Evolutionary conservation across 2,113 vertebrate genomes (phyloP), one percentile per base, ranked within the genome.

Genomic region (Prochilodus magdalenae): DNA sequence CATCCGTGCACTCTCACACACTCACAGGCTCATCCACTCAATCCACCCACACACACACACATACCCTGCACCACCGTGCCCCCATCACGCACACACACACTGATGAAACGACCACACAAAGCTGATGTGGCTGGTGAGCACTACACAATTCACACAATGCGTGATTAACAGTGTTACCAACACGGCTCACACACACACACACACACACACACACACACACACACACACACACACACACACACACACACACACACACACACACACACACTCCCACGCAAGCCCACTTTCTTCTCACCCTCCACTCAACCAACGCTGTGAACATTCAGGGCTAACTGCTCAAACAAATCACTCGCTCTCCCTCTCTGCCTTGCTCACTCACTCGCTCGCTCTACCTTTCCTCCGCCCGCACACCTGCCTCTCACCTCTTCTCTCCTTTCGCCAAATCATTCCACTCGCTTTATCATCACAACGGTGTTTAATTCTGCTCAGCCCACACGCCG

Each of bases 11-110:
- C 86, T 91, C 85, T 87, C 67, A 88, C 91, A 90, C 90, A 93
- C 91, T 90, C 89, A 89, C 76, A 81, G 85, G 70, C 87, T 85
- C 86, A 88, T 87, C 91, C 91, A 92, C 91, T 90, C 86, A 27
- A 75, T 87, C 90, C 63, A 82, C 91, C 92, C 86, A 92, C 92
- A 89, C 89, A 88, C 30, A 81, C n/a, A 29, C 92, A 89, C 89
- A 88, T 29, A 81, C n/a, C n/a, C 79, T 83, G 76, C 26, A 67
- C 74, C 55, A 78, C 57, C 70, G 55, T 62, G 51, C 76, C 76
- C 53, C 33, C 59, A 27, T 79, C 71, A 84, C 83, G 62, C 87
- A 84, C 88, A 89, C 86, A 85, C 79, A 67, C 60, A 75, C 62
- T 4, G 24, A 70, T 63, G 49, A 47, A 55, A 49, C 12, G 49